Evolutionary conservation across 2,797 vertebrate genomes (phyloP), one percentile per base, ranked within the genome.

Genomic region (Lacerta bilineata): DNA sequence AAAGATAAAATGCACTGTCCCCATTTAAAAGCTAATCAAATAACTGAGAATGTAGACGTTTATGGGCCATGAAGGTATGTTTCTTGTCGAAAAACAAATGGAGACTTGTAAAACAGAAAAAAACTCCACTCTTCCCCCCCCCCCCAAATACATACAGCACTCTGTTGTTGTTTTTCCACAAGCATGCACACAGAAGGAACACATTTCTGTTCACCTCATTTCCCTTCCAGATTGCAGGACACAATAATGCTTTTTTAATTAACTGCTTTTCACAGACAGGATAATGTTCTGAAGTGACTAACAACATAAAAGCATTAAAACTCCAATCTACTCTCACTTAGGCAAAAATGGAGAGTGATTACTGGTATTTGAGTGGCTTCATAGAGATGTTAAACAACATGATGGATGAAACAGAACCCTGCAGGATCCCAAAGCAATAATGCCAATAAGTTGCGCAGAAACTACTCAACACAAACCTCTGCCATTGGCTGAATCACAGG

Each of bases 71-170:
- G 36, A 66, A 39, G 6, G 77, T 39, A 4, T 29, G 41, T 2
- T 7, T 61, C 46, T 64, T 23, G 20, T 15, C 33, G 71, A 82
- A 74, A 86, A 85, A 1, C 11, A 50, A 89, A 88, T 66, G 76
- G 25, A 0, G 15, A n/a, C 68, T 8, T 15, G 5, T 74, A 41
- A 29, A 27, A 25, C 46, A 11, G 46, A 9, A 9, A 8, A 78
- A 78, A 55, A 55, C 8, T 33, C 18, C 18, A 64, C 17, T 23
- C 59, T 61, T 5, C 2, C 18, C 59, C 6, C n/a, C 7, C 61
- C 6, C n/a, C 7, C 2, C 18, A 29, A 29, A n/a, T 29, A 36
- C 18, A 36, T 25, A 84, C 10, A 78, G 29, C 39, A 43, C 61
- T 78, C 36, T 41, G 13, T 61, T 23, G 8, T 43, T 46, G 50